Conservation (phyloP, 2,113 vertebrate genomes). For the Eleginops maclovinus region DNA sequence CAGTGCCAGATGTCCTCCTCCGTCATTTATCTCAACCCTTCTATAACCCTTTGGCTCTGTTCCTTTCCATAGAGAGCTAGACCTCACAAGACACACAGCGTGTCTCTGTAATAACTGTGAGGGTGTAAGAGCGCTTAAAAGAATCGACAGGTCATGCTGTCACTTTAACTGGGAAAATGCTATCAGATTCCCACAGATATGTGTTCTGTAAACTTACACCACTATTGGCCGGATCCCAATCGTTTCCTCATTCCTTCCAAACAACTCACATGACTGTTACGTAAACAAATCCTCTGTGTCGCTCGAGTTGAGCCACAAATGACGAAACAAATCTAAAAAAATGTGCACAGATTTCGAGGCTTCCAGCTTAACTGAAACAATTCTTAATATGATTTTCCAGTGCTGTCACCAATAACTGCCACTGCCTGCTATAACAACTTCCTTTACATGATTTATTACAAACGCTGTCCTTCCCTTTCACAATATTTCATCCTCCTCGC, state of each 20-base stretch:
- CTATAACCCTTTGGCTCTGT: constrained; percentile 34
- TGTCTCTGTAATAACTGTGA: constrained; percentile 49
- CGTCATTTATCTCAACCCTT: constrained; percentile 47
- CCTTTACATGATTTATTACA: constrained; percentile 26
- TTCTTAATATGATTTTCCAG: constrained; percentile 16
- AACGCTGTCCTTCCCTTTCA: neutral
- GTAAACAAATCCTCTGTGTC: no score
- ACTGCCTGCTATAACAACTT: constrained; percentile 17
- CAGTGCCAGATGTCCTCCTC: constrained; percentile 59
- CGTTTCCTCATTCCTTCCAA: neutral
- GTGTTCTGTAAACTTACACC: neutral
- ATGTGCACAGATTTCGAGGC: neutral
- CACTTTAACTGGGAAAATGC: neutral
- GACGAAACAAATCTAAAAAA: neutral
- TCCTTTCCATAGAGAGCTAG: constrained; percentile 20
- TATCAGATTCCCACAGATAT: constrained; percentile 23
- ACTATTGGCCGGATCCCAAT: neutral
- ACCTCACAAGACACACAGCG: constrained; percentile 49
- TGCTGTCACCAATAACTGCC: constrained; percentile 4
- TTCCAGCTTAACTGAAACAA: neutral
- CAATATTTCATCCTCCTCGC: neutral
- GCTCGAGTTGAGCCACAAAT: no score
- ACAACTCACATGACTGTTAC: neutral
- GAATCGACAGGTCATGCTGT: constrained; percentile 32
- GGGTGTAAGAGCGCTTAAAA: constrained; percentile 35